Evolutionary conservation across 2,113 vertebrate species (phyloP).

Genomic region (Cacatua alba): DNA sequence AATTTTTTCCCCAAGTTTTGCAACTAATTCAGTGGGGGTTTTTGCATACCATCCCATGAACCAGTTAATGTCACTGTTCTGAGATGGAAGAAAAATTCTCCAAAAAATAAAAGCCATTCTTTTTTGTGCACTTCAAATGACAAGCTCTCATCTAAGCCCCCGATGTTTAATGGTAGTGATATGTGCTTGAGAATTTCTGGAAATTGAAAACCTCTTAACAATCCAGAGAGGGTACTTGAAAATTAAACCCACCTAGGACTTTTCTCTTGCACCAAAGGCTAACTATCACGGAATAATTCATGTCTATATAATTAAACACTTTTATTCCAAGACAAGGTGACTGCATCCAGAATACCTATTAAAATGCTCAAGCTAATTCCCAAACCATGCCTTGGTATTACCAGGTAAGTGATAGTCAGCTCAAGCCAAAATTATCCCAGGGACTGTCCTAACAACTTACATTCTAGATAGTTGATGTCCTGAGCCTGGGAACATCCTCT

Average conservation of each 20-base stretch:
- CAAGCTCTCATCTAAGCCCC: background rate
- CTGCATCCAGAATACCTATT: background rate
- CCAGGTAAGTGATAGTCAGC: background rate
- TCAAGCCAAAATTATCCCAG: background rate
- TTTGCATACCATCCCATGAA: background rate
- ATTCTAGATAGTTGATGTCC: background rate
- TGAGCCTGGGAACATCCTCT: background rate
- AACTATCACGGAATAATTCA: background rate
- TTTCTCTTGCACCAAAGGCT: background rate
- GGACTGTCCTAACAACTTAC: background rate
- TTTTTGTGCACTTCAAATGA: background rate
- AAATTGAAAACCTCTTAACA: background rate
- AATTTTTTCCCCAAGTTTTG: background rate
- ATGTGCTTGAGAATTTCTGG: background rate
- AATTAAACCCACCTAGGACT: background rate
- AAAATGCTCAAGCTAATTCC: background rate
- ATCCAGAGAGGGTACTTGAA: background rate
- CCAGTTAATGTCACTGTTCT: background rate
- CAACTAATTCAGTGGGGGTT: background rate
- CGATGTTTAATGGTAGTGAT: background rate
- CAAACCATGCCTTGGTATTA: background rate
- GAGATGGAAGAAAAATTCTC: background rate
- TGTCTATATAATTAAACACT: background rate
- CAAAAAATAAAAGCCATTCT: fast-evolving
- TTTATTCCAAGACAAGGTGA: background rate